phyloP scores from a whole-genome alignment of 2,888 invertebrate species.

The Folsomia manolachei region DNA sequence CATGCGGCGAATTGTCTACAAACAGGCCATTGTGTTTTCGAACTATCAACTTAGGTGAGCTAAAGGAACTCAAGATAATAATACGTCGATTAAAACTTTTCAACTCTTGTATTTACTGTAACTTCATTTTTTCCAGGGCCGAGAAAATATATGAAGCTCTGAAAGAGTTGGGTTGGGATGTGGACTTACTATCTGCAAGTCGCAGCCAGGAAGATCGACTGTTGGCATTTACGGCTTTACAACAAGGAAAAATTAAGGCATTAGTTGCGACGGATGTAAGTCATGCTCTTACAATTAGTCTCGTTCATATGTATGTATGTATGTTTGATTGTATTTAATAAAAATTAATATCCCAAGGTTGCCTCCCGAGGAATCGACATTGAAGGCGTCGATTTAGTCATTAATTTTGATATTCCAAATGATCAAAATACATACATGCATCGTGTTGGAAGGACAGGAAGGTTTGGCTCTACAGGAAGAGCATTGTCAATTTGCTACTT shows the following conservation, averaged over 20 bases:
- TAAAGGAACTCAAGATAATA: not conserved
- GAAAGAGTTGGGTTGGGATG: constrained; percentile 71
- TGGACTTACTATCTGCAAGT: constrained; percentile 72
- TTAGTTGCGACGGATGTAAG: constrained; percentile 73
- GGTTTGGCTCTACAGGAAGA: constrained; percentile 82
- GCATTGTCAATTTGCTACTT: constrained; percentile 65
- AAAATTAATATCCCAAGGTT: constrained; percentile 52
- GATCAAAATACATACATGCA: constrained; percentile 84
- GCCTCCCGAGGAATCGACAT: constrained; percentile 93
- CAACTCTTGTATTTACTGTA: not conserved
- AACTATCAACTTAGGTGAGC: constrained; percentile 72
- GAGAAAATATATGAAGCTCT: constrained; percentile 73
- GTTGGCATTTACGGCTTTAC: constrained; percentile 71
- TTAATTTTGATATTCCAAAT: constrained; percentile 83
- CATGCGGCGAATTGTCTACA: constrained; percentile 63
- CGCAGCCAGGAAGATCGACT: constrained; percentile 76
- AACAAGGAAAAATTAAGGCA: constrained; percentile 76
- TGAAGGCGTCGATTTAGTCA: constrained; percentile 84
- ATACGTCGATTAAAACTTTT: not conserved
- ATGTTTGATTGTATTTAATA: not conserved
- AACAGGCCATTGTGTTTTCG: constrained; percentile 88
- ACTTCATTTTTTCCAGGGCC: constrained; percentile 65
- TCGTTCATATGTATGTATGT: too few species aligned
- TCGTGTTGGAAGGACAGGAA: constrained; percentile 90
- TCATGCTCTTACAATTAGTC: too few species aligned